These are phyloP conservation scores for Ophioderma brevispina DNA, from an alignment of 35 echinoderm and acorn worm species.

Conservation along the genomic window DNA sequence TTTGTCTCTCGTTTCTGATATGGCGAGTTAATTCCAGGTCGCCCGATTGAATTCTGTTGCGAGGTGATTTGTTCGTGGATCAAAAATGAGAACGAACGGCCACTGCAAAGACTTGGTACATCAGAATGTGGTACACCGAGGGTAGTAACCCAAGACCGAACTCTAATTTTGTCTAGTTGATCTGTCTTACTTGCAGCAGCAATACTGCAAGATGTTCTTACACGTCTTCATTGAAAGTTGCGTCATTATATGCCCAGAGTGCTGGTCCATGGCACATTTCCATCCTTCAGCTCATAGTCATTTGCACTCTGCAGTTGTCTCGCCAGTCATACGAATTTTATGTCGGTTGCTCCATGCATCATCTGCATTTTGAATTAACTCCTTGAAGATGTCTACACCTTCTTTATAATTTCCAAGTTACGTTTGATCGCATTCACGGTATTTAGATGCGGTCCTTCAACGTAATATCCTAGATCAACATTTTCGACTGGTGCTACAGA, in stretches of 20 bases:
- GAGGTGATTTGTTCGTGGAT: slow-evolving; percentile 76
- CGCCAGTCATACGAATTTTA: slow-evolving; percentile 75
- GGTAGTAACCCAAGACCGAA: slow-evolving; percentile 94
- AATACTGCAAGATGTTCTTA: slow-evolving; percentile 69
- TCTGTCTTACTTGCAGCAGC: slow-evolving; percentile 63
- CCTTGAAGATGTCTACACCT: slow-evolving; percentile 50
- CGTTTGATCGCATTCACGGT: slow-evolving; percentile 26
- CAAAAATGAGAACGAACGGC: slow-evolving; percentile 58
- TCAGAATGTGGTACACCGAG: slow-evolving; percentile 89
- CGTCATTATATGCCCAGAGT: slow-evolving; percentile 88
- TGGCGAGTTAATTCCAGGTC: slow-evolving; percentile 72
- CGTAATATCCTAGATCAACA: slow-evolving; percentile 1
- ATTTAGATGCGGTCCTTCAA: slow-evolving; percentile 26
- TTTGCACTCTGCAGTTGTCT: slow-evolving; percentile 39
- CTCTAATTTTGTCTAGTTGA: slow-evolving; percentile 62
- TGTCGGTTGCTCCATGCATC: slow-evolving; percentile 75
- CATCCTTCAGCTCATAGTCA: slow-evolving; percentile 57
- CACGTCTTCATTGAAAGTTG: slow-evolving; percentile 64
- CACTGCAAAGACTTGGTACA: slow-evolving; percentile 74
- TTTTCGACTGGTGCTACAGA: neutral
- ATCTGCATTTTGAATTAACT: slow-evolving; percentile 90
- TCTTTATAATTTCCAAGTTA: slow-evolving; percentile 31
- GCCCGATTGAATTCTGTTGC: slow-evolving; percentile 14
- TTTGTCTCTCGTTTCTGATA: slow-evolving; percentile 20
- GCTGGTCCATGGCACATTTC: slow-evolving; percentile 76